These are phyloP conservation scores for Pogonomyrmex barbatus DNA, from an alignment of 1,140 invertebrate species.

Conservation along the genomic window DNA sequence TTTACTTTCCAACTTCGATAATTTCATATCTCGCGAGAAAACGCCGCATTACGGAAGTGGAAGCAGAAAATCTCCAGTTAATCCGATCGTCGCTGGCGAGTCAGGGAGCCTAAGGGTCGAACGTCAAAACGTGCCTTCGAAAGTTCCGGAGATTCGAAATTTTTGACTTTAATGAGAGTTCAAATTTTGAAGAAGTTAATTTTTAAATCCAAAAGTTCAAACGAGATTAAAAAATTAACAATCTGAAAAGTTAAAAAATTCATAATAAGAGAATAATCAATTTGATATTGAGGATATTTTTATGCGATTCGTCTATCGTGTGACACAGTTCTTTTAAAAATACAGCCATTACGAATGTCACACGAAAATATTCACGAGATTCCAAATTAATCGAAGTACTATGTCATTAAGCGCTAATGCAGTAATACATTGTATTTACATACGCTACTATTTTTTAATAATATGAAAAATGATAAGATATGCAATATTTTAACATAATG, in stretches of 20 bases:
- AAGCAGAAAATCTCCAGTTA: slow-evolving; percentile 59
- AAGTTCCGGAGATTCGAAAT: background rate
- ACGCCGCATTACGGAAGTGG: slow-evolving; percentile 50
- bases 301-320: background rate
- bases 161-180: background rate
- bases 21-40: slow-evolving; percentile 63
- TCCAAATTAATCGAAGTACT: background rate
- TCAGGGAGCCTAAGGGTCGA: slow-evolving; percentile 20
- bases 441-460: background rate
- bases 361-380: slow-evolving; percentile 12
- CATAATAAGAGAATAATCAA: background rate
- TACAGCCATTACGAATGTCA: background rate
- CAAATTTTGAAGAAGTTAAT: background rate
- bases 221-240: background rate
- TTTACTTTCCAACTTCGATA: slow-evolving; percentile 63
- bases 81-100: slow-evolving; percentile 46
- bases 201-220: background rate
- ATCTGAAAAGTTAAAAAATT: background rate
- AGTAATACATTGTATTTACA: background rate
- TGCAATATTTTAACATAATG: background rate
- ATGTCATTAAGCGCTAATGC: background rate
- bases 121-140: slow-evolving; percentile 31
- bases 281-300: background rate
- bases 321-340: slow-evolving; percentile 1
- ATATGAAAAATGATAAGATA: background rate